Evolutionary conservation across 2,113 vertebrate species (phyloP).

Genomic region (Ceuthmochares aereus): DNA sequence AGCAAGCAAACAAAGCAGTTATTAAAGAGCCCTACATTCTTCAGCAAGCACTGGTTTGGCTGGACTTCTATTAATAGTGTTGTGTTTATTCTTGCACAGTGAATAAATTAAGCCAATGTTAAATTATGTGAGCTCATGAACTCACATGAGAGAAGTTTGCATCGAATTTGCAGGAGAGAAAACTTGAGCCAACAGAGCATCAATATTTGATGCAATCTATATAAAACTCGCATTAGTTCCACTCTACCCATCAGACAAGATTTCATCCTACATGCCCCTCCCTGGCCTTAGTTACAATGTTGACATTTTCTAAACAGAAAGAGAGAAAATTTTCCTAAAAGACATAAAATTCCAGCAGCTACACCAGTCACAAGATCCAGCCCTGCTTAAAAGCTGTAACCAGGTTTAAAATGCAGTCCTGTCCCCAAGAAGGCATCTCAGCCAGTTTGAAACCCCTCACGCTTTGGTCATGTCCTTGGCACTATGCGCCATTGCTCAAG

Average conservation of each 20-base stretch:
- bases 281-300: not conserved
- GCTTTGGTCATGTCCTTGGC: not conserved
- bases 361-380: not conserved
- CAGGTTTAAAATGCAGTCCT: not conserved
- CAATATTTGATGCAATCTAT: not conserved
- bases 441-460: not conserved
- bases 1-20: slow-evolving; percentile 67
- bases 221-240: not conserved
- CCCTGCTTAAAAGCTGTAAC: not conserved
- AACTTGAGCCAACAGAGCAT: not conserved
- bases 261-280: not conserved
- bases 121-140: slow-evolving; percentile 53
- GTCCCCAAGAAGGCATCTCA: not conserved
- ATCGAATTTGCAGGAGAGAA: not conserved
- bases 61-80: slow-evolving; percentile 50
- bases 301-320: not conserved
- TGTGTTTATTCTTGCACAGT: slow-evolving; percentile 29
- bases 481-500: not conserved
- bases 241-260: not conserved
- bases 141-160: not conserved
- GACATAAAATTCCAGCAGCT: not conserved
- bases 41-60: slow-evolving; percentile 29
- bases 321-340: not conserved
- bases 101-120: slow-evolving; percentile 31
- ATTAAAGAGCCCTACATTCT: slow-evolving; percentile 67